Evolutionary conservation across 2,888 invertebrate species (phyloP).

Genomic region (Cryptophagus acutangulus): DNA sequence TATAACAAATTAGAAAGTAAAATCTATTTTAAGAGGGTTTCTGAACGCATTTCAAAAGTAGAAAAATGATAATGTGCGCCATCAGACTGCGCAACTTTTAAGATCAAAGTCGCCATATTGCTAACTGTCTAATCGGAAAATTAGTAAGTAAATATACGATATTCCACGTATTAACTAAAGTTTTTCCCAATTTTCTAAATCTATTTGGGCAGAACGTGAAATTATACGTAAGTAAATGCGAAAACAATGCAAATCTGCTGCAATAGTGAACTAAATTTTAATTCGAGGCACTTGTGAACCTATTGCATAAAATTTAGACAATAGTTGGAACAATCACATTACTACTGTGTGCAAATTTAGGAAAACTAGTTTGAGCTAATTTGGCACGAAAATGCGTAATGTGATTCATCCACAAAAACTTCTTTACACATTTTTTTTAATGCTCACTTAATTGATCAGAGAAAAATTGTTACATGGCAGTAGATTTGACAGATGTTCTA

Average conservation of each 20-base stretch:
- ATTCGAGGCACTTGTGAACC: slow-evolving; percentile 26
- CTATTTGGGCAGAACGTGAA: slow-evolving; percentile 25
- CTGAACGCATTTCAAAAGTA: not conserved
- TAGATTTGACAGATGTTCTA: slow-evolving; percentile 46
- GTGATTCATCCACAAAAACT: not conserved
- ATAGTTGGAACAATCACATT: not conserved
- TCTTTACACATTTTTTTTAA: not conserved
- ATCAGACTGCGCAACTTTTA: slow-evolving; percentile 35
- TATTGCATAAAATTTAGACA: slow-evolving; percentile 40
- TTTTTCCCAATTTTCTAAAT: slow-evolving; percentile 21
- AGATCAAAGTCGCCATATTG: slow-evolving; percentile 49
- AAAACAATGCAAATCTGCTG: slow-evolving; percentile 6
- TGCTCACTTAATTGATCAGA: not conserved
- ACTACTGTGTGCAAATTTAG: not conserved
- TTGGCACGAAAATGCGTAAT: too few species aligned
- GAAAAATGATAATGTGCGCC: slow-evolving; percentile 23
- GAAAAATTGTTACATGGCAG: slow-evolving; percentile 28
- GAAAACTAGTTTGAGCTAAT: too few species aligned
- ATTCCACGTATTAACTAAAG: slow-evolving; percentile 30
- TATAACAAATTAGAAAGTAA: slow-evolving; percentile 27
- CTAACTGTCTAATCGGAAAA: slow-evolving; percentile 49
- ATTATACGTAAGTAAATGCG: slow-evolving; percentile 37
- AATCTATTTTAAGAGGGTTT: slow-evolving; percentile 27
- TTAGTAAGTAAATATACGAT: slow-evolving; percentile 48
- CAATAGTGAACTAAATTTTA: slow-evolving; percentile 11